These are phyloP conservation scores for Nesidiocoris tenuis DNA, from an alignment of 2,888 invertebrate genomes.

Conservation along the genomic window DNA sequence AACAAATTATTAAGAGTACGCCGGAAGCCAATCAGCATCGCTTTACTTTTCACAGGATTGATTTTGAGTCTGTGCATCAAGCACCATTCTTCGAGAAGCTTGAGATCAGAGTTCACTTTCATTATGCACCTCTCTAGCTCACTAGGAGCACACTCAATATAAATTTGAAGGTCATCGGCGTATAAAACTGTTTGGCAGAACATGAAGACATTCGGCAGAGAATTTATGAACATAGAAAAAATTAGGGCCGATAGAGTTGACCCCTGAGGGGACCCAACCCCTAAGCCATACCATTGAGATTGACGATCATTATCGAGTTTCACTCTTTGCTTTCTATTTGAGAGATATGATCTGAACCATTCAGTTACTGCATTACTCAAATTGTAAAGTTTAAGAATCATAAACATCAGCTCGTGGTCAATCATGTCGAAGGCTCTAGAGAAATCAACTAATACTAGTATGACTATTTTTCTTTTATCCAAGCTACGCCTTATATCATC, in stretches of 20 bases:
- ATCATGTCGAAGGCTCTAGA: background rate
- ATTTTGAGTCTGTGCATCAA: background rate
- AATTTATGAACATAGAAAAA: too few relatives aligned
- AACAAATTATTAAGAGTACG: background rate
- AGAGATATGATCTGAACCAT: background rate
- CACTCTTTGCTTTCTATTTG: background rate
- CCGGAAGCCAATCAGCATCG: background rate
- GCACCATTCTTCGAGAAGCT: background rate
- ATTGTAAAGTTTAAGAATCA: background rate
- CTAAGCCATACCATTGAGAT: background rate
- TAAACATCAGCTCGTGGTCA: background rate
- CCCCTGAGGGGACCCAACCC: background rate
- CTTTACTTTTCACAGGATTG: background rate
- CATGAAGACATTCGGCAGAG: too few relatives aligned
- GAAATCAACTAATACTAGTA: background rate
- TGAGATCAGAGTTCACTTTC: too few relatives aligned
- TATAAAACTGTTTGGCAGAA: background rate
- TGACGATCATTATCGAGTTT: background rate
- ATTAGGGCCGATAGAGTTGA: too few relatives aligned
- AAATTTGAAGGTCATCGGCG: conserved; percentile 1
- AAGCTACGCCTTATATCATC: background rate
- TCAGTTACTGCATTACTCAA: background rate
- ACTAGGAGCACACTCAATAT: too few relatives aligned
- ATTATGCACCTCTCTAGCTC: too few relatives aligned
- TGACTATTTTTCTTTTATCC: background rate